Base-by-base conservation (phyloP, 2,797 vertebrate species). In the Smutsia temminckii region DNA sequence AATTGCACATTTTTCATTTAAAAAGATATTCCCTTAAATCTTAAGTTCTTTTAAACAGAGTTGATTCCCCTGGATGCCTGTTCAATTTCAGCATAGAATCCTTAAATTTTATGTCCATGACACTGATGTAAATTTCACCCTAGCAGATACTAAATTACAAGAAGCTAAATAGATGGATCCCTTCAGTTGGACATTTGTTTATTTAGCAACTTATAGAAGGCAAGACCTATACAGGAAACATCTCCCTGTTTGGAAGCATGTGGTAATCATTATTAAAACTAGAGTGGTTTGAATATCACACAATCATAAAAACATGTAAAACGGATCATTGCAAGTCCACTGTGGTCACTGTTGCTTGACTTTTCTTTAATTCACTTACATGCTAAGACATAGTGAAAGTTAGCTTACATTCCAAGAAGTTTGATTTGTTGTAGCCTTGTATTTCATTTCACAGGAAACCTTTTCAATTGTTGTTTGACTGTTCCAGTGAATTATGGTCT, bases 401-500 rank as follows among this genome's bases (percentile, higher is more conserved):
- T 0, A 3, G 71, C 98, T 98, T 99, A 98, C 98, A 0, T 84
- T 97, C 98, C 98, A 99, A 0, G 27, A 99, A 0, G 27, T 27
- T 0, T 17, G 2, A 17, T 42, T 57, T 7, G 53, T 93, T 1
- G 1, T 25, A 61, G 96, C 94, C 84, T 94, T 98, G 86, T 99
- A 97, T 92, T 98, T 97, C 97, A 99, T 91, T 68, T 98, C 96
- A 2, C 98, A 98, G 92, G 0, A 97, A 93, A 98, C 93, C 7
- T 64, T 34, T 63, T 85, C 85, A 10, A 97, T 97, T 83, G 77
- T 68, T 0, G 98, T 98, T 71, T 85, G 88, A 17, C 96, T 98
- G 68, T 95, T 91, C 99, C 99, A 99, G 14, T 49, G 93, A 90
- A 99, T 88, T 46, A 84, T 21, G 53, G 99, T 99, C 46, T 16